phyloP scores from a whole-genome alignment of 2,888 invertebrate genomes.

The Scaptomyza flava region DNA sequence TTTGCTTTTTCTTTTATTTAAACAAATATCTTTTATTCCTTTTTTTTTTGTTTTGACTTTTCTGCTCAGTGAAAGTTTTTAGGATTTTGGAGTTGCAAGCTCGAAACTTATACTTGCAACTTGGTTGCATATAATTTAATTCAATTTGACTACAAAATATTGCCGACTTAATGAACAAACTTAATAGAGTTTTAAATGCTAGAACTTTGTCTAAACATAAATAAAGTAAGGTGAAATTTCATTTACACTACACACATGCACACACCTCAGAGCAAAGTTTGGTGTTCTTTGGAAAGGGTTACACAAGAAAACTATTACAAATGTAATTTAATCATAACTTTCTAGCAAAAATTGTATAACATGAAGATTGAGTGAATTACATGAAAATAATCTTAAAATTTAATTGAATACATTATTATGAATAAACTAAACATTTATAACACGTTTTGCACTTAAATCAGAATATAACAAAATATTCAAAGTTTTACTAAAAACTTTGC shows the following conservation, averaged over 20 bases:
- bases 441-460: not conserved
- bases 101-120: constrained; percentile 53
- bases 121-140: constrained; percentile 68
- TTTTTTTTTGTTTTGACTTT: constrained; percentile 9
- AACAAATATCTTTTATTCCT: not conserved
- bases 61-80: constrained; percentile 51
- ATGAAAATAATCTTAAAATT: not conserved
- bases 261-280: not conserved
- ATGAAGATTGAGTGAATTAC: not conserved
- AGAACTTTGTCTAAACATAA: constrained; percentile 31
- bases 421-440: not conserved
- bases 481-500: no score
- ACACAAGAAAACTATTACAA: not conserved
- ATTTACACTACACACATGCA: constrained; percentile 10
- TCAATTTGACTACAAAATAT: constrained; percentile 73
- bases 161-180: constrained; percentile 49
- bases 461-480: not conserved
- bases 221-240: constrained; percentile 19
- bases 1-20: constrained; percentile 37
- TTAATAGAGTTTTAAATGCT: constrained; percentile 45
- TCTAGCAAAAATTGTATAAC: not conserved
- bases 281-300: not conserved
- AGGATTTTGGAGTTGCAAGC: constrained; percentile 33
- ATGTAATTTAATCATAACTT: constrained; percentile 2
- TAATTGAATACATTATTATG: not conserved